Evolutionary conservation across 2,113 vertebrate genomes (phyloP), one percentile per base, ranked within the genome.

Genomic region (Acanthisitta chloris): DNA sequence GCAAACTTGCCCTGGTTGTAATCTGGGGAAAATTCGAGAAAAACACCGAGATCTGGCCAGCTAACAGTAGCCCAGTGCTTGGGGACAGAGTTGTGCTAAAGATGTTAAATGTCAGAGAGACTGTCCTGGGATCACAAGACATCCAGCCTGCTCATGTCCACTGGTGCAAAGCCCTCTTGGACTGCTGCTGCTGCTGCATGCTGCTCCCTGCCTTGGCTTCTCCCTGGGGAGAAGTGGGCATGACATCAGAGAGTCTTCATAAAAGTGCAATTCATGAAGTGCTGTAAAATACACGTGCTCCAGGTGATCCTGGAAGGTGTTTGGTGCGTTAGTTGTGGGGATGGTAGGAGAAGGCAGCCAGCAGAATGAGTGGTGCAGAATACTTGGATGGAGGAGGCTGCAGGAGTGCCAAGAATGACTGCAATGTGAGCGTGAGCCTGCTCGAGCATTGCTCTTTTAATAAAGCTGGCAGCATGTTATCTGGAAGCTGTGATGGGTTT

Each of bases 11-110:
- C 95, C 88, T 90, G 82, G 78, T 81, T 94, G 93, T 96, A 97
- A 97, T 97, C 90, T 74, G 62, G 93, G 70, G 74, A 88, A 93
- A 79, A 93, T 92, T 94, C 34, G 33, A 92, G 86, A 86, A 87
- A 69, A 94, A 38, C 8, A 4, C 55, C 38, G 52, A 69, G 62
- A 19, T 34, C 23, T 82, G 57, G 45, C 59, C 12, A 26, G 54
- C 67, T 80, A 52, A 49, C 2, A 6, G 67, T 15, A 76, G 65
- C 15, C 1, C 36, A 8, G 49, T 18, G 46, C 38, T 48, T 14
- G 43, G 85, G 62, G 45, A 69, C 57, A 36, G 90, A 76, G 76
- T 1, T 17, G 48, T 36, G 84, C 65, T n/a, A 25, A 48, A 25
- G 28, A 6, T 3, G 42, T 29, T 59, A 36, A 59, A 31, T 29